Evolutionary conservation across 2,113 vertebrate species (phyloP).

Genomic region (Forbesichthys papilliferus): DNA sequence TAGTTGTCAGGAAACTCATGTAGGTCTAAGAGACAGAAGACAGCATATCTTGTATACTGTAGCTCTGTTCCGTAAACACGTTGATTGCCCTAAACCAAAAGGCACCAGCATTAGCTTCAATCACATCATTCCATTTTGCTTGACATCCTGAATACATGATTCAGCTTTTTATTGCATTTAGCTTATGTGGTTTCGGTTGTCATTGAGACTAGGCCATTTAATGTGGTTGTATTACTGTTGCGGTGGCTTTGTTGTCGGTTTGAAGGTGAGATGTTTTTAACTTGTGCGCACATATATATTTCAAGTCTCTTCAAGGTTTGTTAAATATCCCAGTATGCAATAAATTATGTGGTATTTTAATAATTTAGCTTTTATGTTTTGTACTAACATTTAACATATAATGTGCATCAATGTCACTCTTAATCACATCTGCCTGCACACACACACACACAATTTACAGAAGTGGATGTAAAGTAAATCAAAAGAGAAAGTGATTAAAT

Average conservation of each 20-base stretch:
- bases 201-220: background rate
- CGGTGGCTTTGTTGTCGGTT: constrained; percentile 1
- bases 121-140: background rate
- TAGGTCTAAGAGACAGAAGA: constrained; percentile 3
- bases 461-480: no score
- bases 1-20: background rate
- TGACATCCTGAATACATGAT: background rate
- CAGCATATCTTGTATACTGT: constrained; percentile 14
- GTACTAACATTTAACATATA: no score
- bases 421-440: no score
- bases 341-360: no score
- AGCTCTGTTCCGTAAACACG: background rate
- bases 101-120: no score
- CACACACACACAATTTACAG: no score
- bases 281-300: background rate
- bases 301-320: background rate
- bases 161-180: background rate
- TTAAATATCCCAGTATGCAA: no score
- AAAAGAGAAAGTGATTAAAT: no score
- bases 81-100: no score
- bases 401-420: no score
- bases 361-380: no score
- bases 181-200: background rate
- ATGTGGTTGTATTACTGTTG: background rate
- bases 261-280: background rate